A percentile compares a stretch with the other conserved stretches of the same genome.
phyloP scores from a whole-genome alignment of 2,113 vertebrate genomes.

The Hemicordylus capensis region DNA sequence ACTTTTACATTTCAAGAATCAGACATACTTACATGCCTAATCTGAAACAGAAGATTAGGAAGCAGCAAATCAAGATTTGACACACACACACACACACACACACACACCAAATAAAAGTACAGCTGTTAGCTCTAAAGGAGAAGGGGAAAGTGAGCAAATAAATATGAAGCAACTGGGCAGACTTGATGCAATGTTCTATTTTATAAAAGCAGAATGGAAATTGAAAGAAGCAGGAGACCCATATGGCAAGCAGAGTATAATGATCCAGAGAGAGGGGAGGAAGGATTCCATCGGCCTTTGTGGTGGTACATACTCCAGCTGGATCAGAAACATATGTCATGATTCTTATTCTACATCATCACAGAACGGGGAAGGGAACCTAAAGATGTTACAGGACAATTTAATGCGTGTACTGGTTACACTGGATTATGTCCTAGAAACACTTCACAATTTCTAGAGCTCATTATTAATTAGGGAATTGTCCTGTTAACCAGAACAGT shows the following conservation, averaged over 20 bases:
- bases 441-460: not conserved
- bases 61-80: conserved; percentile 48
- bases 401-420: not conserved
- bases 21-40: conserved; percentile 33
- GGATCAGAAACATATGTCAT: not conserved
- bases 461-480: not conserved
- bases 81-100: too few species aligned
- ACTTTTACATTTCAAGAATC: conserved; percentile 44
- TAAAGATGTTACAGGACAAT: not conserved
- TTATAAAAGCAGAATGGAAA: conserved; percentile 61
- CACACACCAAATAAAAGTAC: conserved; percentile 36
- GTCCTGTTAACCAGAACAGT: too few species aligned
- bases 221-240: conserved; percentile 53
- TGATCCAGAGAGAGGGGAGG: not conserved
- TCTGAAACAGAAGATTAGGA: conserved; percentile 64
- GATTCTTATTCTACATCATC: conserved; percentile 13
- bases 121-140: conserved; percentile 47
- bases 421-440: not conserved
- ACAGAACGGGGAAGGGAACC: not conserved
- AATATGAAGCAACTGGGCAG: conserved; percentile 30
- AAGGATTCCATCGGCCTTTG: not conserved
- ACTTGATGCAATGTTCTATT: conserved; percentile 34
- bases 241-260: conserved; percentile 36
- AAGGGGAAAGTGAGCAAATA: conserved; percentile 38
- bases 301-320: not conserved